phyloP scores from a whole-genome alignment of 2,113 vertebrate genomes.

The Galbula dea region DNA sequence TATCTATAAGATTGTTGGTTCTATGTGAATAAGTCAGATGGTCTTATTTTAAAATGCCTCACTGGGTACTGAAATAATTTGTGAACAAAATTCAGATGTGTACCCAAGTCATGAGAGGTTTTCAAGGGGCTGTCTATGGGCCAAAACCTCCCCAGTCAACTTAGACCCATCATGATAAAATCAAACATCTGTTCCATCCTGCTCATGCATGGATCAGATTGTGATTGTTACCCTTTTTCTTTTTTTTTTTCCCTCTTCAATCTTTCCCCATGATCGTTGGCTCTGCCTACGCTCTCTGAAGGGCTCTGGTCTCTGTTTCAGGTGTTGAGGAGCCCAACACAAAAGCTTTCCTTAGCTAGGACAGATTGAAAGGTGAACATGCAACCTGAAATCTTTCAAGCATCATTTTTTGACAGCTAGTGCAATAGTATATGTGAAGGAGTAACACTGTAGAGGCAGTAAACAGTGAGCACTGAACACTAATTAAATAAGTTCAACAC shows the following conservation, averaged over 20 bases:
- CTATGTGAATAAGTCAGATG: neutral
- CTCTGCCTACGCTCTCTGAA: neutral
- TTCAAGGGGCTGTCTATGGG: neutral
- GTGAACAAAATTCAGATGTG: neutral
- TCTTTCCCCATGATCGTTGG: neutral
- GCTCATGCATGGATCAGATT: neutral
- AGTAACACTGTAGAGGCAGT: neutral
- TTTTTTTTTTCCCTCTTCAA: neutral
- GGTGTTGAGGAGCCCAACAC: neutral
- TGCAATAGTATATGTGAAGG: neutral
- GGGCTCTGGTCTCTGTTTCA: neutral
- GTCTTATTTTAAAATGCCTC: neutral
- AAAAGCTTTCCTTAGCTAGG: neutral
- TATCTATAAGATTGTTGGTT: neutral
- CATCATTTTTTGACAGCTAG: neutral
- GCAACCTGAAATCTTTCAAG: neutral
- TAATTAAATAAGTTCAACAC: neutral
- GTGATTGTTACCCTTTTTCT: neutral
- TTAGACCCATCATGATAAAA: neutral
- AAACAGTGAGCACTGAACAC: neutral
- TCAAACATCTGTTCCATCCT: neutral
- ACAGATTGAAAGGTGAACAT: neutral
- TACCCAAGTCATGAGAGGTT: neutral
- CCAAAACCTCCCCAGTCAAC: neutral
- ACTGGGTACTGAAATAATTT: neutral